Evolutionary conservation across 2,113 vertebrate species (phyloP), one percentile per base, ranked within the genome.

Genomic region (Asarcornis scutulata): DNA sequence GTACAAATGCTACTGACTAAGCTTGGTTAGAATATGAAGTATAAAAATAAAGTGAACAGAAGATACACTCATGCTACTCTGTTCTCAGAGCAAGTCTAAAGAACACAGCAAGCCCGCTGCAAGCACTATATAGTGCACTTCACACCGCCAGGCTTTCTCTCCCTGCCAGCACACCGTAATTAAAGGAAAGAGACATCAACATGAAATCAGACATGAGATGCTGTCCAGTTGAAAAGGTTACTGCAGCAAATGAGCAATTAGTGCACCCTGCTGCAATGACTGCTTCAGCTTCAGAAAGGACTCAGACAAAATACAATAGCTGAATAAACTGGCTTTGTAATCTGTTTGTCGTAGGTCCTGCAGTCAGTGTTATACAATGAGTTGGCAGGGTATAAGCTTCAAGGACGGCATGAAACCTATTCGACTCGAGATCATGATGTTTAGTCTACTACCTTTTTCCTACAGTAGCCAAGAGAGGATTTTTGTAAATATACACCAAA

Each of bases 211-310:
- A 91, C 93, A 86, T 10, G 48, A 97, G 92, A 86, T 86, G 31
- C 95, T 88, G 91, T 95, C 96, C 95, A 86, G 90, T 91, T 97
- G 96, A 96, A 98, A 98, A 98, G 96, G 93, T 97, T 96, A 96
- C 83, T 22, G 69, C 94, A 13, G 79, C 96, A 98, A 97, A 98
- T 95, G 95, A 97, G 95, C 96, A 98, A 97, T 98, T 97, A 98
- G 81, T 88, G 89, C 53, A 96, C 91, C 95, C 92, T 85, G 75
- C 97, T 96, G 93, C 89, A 59, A 6, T 26, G 8, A 40, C 83
- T 60, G 73, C 60, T 96, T 91, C 68, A 95, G 92, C 76, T 58
- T 93, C 86, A 89, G 95, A 95, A 89, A 93, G 63, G 68, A 80
- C 83, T 60, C 6, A 14, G n/a, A 26, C 31, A 92, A 92, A 95